A percentile compares a stretch with the other conserved stretches of the same genome.
Conservation (phyloP, 2,888 invertebrate genomes). For the Agrochola circellaris region DNA sequence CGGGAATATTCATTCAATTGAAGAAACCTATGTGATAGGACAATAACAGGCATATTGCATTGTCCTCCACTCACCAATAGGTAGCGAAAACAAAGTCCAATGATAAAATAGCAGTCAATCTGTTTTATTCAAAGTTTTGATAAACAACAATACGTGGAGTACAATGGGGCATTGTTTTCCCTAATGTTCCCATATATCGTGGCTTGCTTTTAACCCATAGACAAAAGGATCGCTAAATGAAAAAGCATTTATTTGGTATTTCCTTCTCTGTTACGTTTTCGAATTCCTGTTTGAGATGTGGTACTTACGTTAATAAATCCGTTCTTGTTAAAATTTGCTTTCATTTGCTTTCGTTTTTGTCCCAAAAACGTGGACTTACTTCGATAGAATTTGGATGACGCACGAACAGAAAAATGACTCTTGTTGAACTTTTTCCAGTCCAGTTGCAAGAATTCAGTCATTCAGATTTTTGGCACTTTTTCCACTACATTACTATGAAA, state of each 20-base stretch:
- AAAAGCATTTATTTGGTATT: slow-evolving; percentile 82
- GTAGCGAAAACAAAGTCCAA: slow-evolving; percentile 59
- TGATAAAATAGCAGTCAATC: slow-evolving; percentile 74
- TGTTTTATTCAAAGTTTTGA: slow-evolving; percentile 76
- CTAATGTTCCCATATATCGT: slow-evolving; percentile 84
- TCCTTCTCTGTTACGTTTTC: slow-evolving; percentile 75
- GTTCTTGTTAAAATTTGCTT: slow-evolving; percentile 51
- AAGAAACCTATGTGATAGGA: slow-evolving; percentile 28
- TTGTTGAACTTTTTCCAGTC: background rate
- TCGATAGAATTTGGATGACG: slow-evolving; percentile 4
- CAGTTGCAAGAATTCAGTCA: background rate
- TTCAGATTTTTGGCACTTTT: background rate
- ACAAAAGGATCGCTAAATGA: slow-evolving; percentile 83
- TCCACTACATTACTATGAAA: background rate
- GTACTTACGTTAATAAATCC: slow-evolving; percentile 60
- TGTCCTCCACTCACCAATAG: slow-evolving; percentile 48
- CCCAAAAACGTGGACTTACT: slow-evolving; percentile 12
- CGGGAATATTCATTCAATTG: slow-evolving; percentile 19
- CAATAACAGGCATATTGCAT: slow-evolving; percentile 40
- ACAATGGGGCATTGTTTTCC: slow-evolving; percentile 83
- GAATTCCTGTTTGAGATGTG: slow-evolving; percentile 71
- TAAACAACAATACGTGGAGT: slow-evolving; percentile 71
- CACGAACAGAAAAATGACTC: background rate
- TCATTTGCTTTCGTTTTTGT: slow-evolving; percentile 20
- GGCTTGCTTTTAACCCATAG: slow-evolving; percentile 78